These are phyloP conservation scores for Dryobotodes eremita DNA, from an alignment of 2,888 invertebrate species.

Conservation along the genomic window DNA sequence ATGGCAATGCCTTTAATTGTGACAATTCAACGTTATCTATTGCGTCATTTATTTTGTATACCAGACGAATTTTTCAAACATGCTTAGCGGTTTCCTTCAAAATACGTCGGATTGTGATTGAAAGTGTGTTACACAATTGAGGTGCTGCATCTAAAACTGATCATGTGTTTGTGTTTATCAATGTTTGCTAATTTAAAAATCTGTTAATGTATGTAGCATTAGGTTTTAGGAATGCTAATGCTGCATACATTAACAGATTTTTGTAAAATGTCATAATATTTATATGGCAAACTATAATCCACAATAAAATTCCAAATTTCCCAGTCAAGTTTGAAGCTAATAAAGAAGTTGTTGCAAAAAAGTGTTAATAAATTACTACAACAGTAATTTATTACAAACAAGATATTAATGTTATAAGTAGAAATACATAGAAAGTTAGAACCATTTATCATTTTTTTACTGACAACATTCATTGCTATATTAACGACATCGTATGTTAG, in stretches of 20 bases:
- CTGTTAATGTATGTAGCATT: no score
- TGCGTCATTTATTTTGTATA: no score
- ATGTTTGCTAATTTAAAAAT: no score
- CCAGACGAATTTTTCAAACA: no score
- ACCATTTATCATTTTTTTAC: constrained; percentile 33
- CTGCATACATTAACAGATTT: neutral
- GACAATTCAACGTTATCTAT: no score
- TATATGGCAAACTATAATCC: neutral
- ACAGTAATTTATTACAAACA: constrained; percentile 21
- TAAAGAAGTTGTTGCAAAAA: constrained; percentile 8
- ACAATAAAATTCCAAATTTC: neutral
- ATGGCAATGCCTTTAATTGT: no score
- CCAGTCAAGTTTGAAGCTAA: neutral
- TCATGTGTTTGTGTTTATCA: no score
- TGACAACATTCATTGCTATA: constrained; percentile 54
- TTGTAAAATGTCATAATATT: neutral
- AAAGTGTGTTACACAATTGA: no score
- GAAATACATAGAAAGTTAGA: constrained; percentile 30
- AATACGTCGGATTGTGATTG: no score
- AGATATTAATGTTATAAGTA: constrained; percentile 20
- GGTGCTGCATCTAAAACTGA: no score
- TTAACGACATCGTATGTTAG: constrained; percentile 42
- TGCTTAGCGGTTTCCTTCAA: no score
- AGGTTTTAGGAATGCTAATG: no score
- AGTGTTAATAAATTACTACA: constrained; percentile 3